phyloP scores from a whole-genome alignment of 2,797 vertebrate species.

The Sebastes dallii region DNA sequence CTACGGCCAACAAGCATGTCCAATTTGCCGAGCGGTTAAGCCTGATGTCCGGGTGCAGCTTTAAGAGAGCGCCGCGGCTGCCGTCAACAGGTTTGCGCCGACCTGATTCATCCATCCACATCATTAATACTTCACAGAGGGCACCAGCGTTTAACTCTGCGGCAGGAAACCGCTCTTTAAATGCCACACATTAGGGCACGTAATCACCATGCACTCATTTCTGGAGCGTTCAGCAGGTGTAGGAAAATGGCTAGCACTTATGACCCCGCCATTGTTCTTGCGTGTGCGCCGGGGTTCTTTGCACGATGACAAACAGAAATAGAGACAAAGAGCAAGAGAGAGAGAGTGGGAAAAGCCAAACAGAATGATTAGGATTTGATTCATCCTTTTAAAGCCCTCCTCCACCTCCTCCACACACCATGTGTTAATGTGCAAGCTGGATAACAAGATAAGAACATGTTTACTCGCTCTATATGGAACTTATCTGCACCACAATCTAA shows the following conservation, averaged over 20 bases:
- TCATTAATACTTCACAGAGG: slow-evolving; percentile 80
- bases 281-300: slow-evolving; percentile 33
- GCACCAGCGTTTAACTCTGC: slow-evolving; percentile 74
- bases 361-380: slow-evolving; percentile 74
- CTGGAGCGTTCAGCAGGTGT: slow-evolving; percentile 67
- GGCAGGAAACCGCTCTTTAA: slow-evolving; percentile 73
- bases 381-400: slow-evolving; percentile 68
- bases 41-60: slow-evolving; percentile 72
- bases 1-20: slow-evolving; percentile 80
- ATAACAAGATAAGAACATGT: slow-evolving; percentile 84
- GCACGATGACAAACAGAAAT: slow-evolving; percentile 59
- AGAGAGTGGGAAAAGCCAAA: slow-evolving; percentile 60
- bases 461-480: slow-evolving; percentile 79
- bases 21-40: slow-evolving; percentile 82
- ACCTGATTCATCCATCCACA: slow-evolving; percentile 77
- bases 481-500: slow-evolving; percentile 80
- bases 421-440: slow-evolving; percentile 80
- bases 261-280: slow-evolving; percentile 71
- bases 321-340: slow-evolving; percentile 67
- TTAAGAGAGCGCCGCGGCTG: slow-evolving; percentile 59
- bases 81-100: slow-evolving; percentile 68
- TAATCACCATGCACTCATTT: slow-evolving; percentile 71
- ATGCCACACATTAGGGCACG: slow-evolving; percentile 66
- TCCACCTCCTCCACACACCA: slow-evolving; percentile 65
- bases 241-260: slow-evolving; percentile 63